Evolutionary conservation across 1,140 invertebrate species (phyloP).

Genomic region (Listronotus bonariensis): DNA sequence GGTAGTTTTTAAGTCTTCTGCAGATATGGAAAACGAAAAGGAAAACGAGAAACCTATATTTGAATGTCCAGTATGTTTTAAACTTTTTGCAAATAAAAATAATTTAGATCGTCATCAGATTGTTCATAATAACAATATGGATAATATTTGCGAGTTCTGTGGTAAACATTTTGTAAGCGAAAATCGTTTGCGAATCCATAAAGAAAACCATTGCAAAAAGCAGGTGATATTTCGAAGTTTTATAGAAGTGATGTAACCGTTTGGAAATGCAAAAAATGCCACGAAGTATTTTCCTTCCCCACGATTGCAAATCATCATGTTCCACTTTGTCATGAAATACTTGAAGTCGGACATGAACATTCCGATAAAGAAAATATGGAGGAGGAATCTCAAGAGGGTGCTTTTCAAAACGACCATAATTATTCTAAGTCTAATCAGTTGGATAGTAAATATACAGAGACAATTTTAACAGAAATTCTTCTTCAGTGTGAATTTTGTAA

Average conservation of each 20-base stretch:
- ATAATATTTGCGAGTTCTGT: conserved; percentile 52
- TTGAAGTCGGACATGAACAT: conserved; percentile 3
- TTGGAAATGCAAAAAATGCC: conserved; percentile 53
- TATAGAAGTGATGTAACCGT: conserved; percentile 54
- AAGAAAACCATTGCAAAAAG: conserved; percentile 56
- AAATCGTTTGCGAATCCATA: conserved; percentile 53
- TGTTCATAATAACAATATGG: conserved; percentile 45
- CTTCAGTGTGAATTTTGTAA: conserved; percentile 66
- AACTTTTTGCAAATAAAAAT: conserved; percentile 52
- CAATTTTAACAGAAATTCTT: conserved; percentile 54
- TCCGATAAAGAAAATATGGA: conserved; percentile 1
- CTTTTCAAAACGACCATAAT: neutral
- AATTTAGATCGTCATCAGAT: conserved; percentile 51
- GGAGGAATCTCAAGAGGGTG: neutral
- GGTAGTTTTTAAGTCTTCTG: conserved; percentile 44
- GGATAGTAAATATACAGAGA: conserved; percentile 40
- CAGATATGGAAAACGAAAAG: conserved; percentile 16
- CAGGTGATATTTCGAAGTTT: conserved; percentile 53
- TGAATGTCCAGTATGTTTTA: conserved; percentile 49
- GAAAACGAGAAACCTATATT: conserved; percentile 46
- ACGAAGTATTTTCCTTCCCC: conserved; percentile 51
- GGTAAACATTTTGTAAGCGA: conserved; percentile 54
- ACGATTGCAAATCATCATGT: conserved; percentile 41
- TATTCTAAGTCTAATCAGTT: neutral
- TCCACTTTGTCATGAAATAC: conserved; percentile 41